Percentiles rank a stretch among this genome's conserved stretches.
phyloP scores from a whole-genome alignment of 2,888 invertebrate species.

The Colostygia pectinataria region DNA sequence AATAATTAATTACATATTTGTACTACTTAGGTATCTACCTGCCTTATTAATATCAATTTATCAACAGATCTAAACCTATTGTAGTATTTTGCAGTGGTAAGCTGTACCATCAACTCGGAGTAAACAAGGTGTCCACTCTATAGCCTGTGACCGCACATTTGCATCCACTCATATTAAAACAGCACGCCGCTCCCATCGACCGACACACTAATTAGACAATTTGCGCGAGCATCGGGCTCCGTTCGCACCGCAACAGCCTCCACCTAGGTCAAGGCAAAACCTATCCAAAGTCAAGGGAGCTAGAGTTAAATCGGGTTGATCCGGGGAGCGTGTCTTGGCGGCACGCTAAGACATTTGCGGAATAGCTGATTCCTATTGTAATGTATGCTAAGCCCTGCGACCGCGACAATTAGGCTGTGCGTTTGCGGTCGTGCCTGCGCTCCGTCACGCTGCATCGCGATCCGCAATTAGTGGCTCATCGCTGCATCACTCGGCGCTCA shows the following conservation, averaged over 20 bases:
- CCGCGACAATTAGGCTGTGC: conserved; percentile 73
- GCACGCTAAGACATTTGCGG: conserved; percentile 60
- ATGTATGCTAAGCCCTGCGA: conserved; percentile 74
- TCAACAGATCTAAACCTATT: neutral
- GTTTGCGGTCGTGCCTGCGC: conserved; percentile 54
- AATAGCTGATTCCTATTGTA: conserved; percentile 71
- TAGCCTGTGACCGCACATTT: conserved; percentile 44
- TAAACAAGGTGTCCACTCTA: conserved; percentile 1
- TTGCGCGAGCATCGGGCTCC: conserved; percentile 53
- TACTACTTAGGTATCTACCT: no score
- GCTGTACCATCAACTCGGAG: neutral
- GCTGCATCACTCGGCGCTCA: conserved; percentile 54
- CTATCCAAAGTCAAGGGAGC: conserved; percentile 24
- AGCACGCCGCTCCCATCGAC: conserved; percentile 47
- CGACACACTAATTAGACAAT: conserved; percentile 74
- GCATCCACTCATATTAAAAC: conserved; percentile 64
- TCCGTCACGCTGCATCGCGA: conserved; percentile 60
- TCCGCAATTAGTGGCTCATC: conserved; percentile 61
- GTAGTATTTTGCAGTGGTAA: neutral
- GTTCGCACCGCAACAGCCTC: conserved; percentile 18
- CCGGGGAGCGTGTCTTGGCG: conserved; percentile 41
- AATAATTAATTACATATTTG: no score
- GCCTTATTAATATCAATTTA: neutral
- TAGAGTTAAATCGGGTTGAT: conserved; percentile 39
- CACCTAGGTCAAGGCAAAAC: conserved; percentile 9